Evolutionary conservation across 2,797 vertebrate genomes (phyloP), one percentile per base, ranked within the genome.

Genomic region (Acrossocheilus fasciatus): DNA sequence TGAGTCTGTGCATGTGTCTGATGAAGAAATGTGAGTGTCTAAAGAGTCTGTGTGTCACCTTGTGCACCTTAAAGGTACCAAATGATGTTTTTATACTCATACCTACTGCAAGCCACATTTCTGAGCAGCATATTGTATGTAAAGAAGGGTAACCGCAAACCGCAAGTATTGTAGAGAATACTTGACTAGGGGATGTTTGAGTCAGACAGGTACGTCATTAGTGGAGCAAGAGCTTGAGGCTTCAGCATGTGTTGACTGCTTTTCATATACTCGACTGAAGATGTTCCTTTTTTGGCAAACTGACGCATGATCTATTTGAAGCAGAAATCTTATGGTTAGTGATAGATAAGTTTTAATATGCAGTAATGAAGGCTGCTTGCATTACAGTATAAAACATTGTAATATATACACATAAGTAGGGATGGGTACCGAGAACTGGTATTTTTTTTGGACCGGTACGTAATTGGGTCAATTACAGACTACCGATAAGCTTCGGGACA

Each of bases 1-100:
- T 74, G 88, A 83, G 79, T 87, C 64, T 79, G 66, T 73, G n/a
- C 72, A 12, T 84, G 70, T 84, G 82, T 75, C 70, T 66, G 73
- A 57, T 30, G 72, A 85, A 66, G 75, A 75, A 81, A 75, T 66
- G 64, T 64, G 62, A 50, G 62, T 54, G 80, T 47, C 18, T 73
- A 52, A 85, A 59, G 57, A 72, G 26, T 45, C 69, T 84, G 72
- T 81, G 66, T 50, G 41, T 81, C 82, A 2, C 73, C 23, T 76
- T 50, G 20, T 26, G 43, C 52, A 86, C 52, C 52, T 69, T 54
- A 15, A 4, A 75, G 9, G 45, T 68, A 23, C 20, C 64, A 54
- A 78, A 57, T 23, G 1, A 69, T 77, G 11, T 9, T 36, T 41
- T 17, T 43, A 47, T 34, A 3, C 23, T 23, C 17, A 5, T 8